These are phyloP conservation scores for Nycticryphes semicollaris DNA, from an alignment of 2,113 vertebrate species.

Conservation along the genomic window DNA sequence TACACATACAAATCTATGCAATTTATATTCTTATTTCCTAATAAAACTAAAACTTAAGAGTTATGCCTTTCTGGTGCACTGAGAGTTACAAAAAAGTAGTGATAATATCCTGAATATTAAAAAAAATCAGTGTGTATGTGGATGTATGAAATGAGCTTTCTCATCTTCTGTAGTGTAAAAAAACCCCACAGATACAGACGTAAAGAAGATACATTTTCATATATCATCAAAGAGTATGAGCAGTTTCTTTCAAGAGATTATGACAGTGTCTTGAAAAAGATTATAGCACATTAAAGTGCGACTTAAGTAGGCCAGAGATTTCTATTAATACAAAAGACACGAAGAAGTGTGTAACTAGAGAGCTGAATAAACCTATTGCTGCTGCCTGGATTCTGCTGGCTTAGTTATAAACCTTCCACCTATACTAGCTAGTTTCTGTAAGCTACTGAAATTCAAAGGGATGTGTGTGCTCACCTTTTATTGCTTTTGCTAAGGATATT, in stretches of 20 bases:
- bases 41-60: not conserved
- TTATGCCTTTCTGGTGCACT: not conserved
- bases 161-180: not conserved
- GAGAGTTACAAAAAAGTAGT: not conserved
- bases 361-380: slow-evolving; percentile 45
- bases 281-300: slow-evolving; percentile 32
- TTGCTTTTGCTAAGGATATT: slow-evolving; percentile 54
- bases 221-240: slow-evolving; percentile 25
- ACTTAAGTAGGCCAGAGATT: slow-evolving; percentile 56
- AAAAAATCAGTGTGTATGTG: slow-evolving; percentile 38
- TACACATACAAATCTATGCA: not conserved
- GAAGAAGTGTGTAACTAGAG: not conserved
- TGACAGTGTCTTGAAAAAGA: slow-evolving; percentile 35
- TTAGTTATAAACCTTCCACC: slow-evolving; percentile 55
- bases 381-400: slow-evolving; percentile 25
- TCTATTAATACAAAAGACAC: slow-evolving; percentile 38
- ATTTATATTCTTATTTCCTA: not conserved
- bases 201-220: slow-evolving; percentile 32
- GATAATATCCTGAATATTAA: slow-evolving; percentile 43
- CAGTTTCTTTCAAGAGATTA: slow-evolving; percentile 46
- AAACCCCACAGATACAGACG: not conserved
- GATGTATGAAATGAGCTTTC: slow-evolving; percentile 49
- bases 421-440: slow-evolving; percentile 28
- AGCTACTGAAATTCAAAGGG: slow-evolving; percentile 50
- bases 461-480: slow-evolving; percentile 10